Evolutionary conservation across 1,140 invertebrate genomes (phyloP), one percentile per base, ranked within the genome.

Genomic region (Lysiphlebus fabarum): DNA sequence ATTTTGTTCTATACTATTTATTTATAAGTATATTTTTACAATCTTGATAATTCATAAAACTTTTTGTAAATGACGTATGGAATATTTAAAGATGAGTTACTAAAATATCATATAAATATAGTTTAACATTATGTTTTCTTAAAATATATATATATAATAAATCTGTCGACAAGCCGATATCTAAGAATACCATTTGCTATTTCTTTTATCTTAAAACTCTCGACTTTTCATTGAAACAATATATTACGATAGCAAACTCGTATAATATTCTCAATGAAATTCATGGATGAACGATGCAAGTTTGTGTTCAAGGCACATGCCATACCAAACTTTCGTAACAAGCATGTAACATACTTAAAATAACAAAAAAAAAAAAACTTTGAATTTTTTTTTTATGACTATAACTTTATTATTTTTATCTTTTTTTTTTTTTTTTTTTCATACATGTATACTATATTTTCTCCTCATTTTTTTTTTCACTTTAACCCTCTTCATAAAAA

Each of bases 331-430:
- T 60, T 60, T 49, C 33, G 41, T 55, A 60, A 60, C 58, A 60
- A 60, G 58, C 43, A 33, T 55, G 58, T 60, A 40, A 60, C 53
- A 55, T 43, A 11, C 53, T 12, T 40, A 60, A 60, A 48, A 51
- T 53, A 43, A 26, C 38, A 58, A 26, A 26, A 26, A 26, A 17
- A 17, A 17, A 26, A 26, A 26, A 26, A 26, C 17, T 26, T 26
- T 4, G 4, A 26, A n/a, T n/a, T n/a, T n/a, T 26, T 26, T 58
- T 51, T 58, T 58, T 58, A 58, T 37, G 56, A 58, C 38, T 8
- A 51, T 51, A 37, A 10, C 49, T 51, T 51, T n/a, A 26, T 12
- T 10, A 9, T 50, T 50, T 5, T 50, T 50, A n/a, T 5, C 33
- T 26, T 48, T 48, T 48, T 6, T 48, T 8, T 48, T 26, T 48